phyloP scores from a whole-genome alignment of 2,888 invertebrate genomes.

The Melinaea marsaeus region DNA sequence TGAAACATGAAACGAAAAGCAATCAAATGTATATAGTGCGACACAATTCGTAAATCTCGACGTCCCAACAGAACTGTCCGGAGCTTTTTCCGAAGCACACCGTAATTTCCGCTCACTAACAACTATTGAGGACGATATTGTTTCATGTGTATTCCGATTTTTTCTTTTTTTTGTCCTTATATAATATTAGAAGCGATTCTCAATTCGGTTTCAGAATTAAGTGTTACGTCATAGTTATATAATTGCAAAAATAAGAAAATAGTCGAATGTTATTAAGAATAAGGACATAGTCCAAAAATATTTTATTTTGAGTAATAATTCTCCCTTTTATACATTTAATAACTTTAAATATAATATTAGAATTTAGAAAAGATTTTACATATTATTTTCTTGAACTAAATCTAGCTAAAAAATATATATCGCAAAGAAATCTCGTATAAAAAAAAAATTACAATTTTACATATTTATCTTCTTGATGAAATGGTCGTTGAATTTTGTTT shows the following conservation, averaged over 20 bases:
- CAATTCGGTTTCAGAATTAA: conserved; percentile 35
- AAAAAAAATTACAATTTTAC: no score
- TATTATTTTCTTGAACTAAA: no score
- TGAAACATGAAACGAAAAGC: conserved; percentile 52
- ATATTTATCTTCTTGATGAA: no score
- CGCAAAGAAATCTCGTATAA: no score
- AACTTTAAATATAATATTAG: no score
- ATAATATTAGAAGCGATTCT: conserved; percentile 39
- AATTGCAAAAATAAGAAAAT: no score
- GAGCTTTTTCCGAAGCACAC: conserved; percentile 35
- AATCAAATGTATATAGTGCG: conserved; percentile 65
- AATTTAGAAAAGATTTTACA: no score
- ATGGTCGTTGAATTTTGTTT: not conserved
- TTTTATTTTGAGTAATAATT: no score
- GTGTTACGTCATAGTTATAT: not conserved
- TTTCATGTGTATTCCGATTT: conserved; percentile 40
- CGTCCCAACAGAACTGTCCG: conserved; percentile 50
- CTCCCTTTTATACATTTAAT: no score
- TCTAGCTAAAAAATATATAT: no score
- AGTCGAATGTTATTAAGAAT: no score
- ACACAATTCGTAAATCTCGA: conserved; percentile 56
- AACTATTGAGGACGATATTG: conserved; percentile 52
- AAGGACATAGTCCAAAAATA: no score
- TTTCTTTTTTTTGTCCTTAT: conserved; percentile 15
- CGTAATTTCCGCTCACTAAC: conserved; percentile 59